phyloP scores from a whole-genome alignment of 2,113 vertebrate species.

The Nycticebus coucang region DNA sequence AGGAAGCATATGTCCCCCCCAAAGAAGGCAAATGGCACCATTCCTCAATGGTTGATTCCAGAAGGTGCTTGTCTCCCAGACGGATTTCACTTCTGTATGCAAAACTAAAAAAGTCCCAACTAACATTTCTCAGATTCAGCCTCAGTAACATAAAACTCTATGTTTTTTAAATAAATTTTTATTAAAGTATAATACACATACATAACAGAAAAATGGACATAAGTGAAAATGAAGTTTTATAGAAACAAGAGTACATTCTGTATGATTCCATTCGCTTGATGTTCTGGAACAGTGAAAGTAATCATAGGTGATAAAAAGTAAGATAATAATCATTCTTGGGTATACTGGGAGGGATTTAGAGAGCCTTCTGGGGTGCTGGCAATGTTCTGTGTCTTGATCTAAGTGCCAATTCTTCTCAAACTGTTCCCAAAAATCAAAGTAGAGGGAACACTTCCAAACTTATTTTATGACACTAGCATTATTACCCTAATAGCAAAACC shows the following conservation, averaged over 20 bases:
- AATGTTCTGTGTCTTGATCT: background rate
- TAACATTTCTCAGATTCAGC: background rate
- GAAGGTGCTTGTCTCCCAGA: conserved; percentile 60
- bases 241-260: background rate
- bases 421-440: background rate
- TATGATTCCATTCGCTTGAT: background rate
- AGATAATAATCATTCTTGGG: background rate
- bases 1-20: conserved; percentile 64
- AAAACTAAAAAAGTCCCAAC: conserved; percentile 45
- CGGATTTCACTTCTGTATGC: conserved; percentile 78
- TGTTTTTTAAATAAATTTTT: background rate
- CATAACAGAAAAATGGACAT: background rate
- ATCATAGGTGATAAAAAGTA: too few relatives aligned
- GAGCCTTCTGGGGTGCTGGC: background rate
- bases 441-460: background rate
- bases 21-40: conserved; percentile 56
- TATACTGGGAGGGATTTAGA: background rate
- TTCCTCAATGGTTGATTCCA: conserved; percentile 43
- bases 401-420: background rate
- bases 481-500: background rate
- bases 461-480: background rate
- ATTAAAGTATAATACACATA: background rate
- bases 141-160: background rate
- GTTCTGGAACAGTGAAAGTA: background rate
- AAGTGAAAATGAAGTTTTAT: background rate